Evolutionary conservation across 2,888 invertebrate genomes (phyloP).

Genomic region (Leptopterna dolabrata): DNA sequence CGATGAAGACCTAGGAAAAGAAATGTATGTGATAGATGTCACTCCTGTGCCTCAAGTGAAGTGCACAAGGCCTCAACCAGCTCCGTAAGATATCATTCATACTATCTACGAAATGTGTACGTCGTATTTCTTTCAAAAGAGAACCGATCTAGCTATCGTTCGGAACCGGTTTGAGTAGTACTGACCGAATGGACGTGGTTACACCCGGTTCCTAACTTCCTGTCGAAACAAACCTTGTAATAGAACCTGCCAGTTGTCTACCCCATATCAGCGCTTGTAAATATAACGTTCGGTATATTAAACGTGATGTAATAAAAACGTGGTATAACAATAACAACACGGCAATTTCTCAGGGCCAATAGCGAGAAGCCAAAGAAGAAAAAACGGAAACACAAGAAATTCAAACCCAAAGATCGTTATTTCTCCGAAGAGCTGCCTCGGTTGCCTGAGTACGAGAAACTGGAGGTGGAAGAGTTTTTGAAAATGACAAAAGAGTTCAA

Average conservation of each 20-base stretch:
- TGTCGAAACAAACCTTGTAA: no score
- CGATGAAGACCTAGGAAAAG: neutral
- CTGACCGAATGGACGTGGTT: no score
- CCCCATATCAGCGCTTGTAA: no score
- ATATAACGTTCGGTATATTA: no score
- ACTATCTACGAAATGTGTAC: neutral
- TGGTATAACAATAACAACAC: no score
- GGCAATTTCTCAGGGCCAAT: neutral
- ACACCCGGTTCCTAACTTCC: no score
- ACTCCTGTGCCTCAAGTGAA: conserved; percentile 31
- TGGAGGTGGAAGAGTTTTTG: conserved; percentile 68
- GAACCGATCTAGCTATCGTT: no score
- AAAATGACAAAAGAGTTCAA: conserved; percentile 71
- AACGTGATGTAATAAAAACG: no score
- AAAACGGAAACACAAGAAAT: conserved; percentile 25
- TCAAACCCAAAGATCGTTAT: neutral
- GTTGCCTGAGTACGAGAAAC: neutral
- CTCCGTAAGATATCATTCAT: neutral
- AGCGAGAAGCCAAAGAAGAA: neutral
- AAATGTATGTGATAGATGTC: conserved; percentile 14
- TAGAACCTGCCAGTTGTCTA: no score
- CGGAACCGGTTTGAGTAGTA: no score
- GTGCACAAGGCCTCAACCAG: neutral
- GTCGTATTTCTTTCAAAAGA: neutral
- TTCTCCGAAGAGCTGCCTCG: neutral